Base-by-base conservation (phyloP, 2,797 vertebrate species). In the Enteromius unitaeniatus region DNA sequence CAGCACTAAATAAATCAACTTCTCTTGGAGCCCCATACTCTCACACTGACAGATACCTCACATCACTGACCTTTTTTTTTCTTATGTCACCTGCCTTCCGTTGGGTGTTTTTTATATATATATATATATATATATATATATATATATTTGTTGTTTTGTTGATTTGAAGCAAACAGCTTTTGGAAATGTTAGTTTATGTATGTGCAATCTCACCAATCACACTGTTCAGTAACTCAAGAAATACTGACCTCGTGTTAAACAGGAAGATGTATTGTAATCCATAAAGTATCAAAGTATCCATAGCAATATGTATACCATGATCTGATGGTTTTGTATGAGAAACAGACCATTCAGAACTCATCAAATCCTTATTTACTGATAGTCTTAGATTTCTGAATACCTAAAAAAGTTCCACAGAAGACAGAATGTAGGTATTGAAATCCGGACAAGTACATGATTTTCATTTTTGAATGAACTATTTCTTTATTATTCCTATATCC, bases 1-100 rank as follows among this genome's bases (percentile, higher is more conserved):
- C 92, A 73, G 55, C 91, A 88, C 92, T 93, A 93, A 93, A 95
- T 93, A 94, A 94, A 95, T 94, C 93, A 93, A 88, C 88, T 65
- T 84, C 89, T 89, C 85, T 85, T 91, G 90, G 83, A 86, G 89
- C 68, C 60, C 73, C 70, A 82, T 88, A 84, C 70, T 80, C 83
- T 84, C 69, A 64, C 26, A 64, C 31, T 58, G 55, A 40, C n/a
- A 19, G 34, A 34, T 55, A 26, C 23, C 55, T 40, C 84, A 75
- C 64, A 79, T 62, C 26, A 17, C 31, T 53, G 68, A 65, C 64
- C 67, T 82, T 83, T 83, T 58, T 23, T 55, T 55, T 53, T 19
- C 7, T 78, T 14, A 9, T 53, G 69, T 86, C 85, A 88, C 85
- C 83, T 84, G 82, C 75, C 37, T 86, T 78, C 14, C 64, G 23